Conservation (phyloP, 2,797 vertebrate genomes). For the Mus spretus region DNA sequence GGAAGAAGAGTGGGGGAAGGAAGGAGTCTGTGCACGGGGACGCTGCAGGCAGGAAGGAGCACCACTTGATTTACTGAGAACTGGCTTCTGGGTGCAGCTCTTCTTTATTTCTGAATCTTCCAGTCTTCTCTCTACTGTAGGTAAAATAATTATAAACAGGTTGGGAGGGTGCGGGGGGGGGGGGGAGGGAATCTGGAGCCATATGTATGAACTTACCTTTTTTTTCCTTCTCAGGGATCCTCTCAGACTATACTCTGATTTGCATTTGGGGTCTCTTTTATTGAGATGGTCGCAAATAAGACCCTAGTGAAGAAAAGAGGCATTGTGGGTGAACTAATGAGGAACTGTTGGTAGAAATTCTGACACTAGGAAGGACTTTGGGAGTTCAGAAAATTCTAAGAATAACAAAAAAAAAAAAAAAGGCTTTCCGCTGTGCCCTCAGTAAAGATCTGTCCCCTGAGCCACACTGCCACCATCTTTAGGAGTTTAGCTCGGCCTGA, state of each 20-base stretch:
- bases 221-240: not conserved
- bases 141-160: slow-evolving; percentile 29
- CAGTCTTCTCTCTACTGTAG: not conserved
- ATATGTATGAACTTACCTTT: not conserved
- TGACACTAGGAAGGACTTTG: not conserved
- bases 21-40: not conserved
- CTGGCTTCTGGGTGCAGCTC: not conserved
- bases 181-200: not conserved
- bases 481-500: not conserved
- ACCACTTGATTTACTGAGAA: not conserved
- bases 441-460: not conserved
- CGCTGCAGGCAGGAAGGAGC: not conserved
- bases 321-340: not conserved
- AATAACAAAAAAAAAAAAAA: not conserved
- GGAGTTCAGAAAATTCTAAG: not conserved
- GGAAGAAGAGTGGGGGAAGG: not conserved
- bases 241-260: not conserved
- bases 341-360: not conserved
- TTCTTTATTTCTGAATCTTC: not conserved
- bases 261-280: slow-evolving; percentile 17
- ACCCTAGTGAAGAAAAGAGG: not conserved
- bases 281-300: slow-evolving; percentile 34
- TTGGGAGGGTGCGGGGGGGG: not conserved
- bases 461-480: not conserved
- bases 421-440: not conserved